Evolutionary conservation across 2,888 invertebrate species (phyloP), one percentile per base, ranked within the genome.

Genomic region (Tetragonisca angustula): DNA sequence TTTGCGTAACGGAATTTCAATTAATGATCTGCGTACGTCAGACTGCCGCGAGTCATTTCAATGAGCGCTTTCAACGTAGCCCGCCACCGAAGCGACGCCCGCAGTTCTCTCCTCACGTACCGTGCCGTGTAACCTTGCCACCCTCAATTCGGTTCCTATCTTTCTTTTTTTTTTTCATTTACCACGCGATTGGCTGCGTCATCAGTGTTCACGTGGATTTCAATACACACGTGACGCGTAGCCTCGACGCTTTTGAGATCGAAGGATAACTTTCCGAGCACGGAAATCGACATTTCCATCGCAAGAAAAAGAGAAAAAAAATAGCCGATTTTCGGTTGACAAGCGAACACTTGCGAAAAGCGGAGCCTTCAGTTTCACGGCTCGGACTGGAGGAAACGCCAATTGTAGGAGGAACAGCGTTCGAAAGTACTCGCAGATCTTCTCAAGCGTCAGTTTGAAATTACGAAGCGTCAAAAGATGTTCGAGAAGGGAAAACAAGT

Each of bases 1-100:
- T 84, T 87, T 72, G 87, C 87, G 77, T 84, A 83, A 86, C 87
- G 88, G 88, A 88, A 88, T 88, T 86, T 88, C 87, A 88, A 88
- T 88, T 88, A 88, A 88, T 86, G 86, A 88, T 84, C 62, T 79
- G 79, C 81, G 73, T 74, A 83, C 84, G 86, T 88, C 84, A 83
- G 82, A 77, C 82, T 70, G 68, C 83, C 76, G 81, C 84, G 85
- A 86, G 79, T 76, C 82, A 72, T 87, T 87, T 87, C 84, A 88
- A 88, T 86, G 86, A 83, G 54, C 73, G 81, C 88, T 88, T 88
- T 88, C 88, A 88, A 79, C 65, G 76, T 72, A 32, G 27, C 64
- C 69, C 61, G 79, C 87, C 71, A 82, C 83, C 76, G 78, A 80
- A 83, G 79, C 79, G 79, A 81, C 83, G 84, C 70, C 75, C 64